Evolutionary conservation across 1,140 invertebrate genomes (phyloP), one percentile per base, ranked within the genome.

Genomic region (Acromyrmex echinatior): DNA sequence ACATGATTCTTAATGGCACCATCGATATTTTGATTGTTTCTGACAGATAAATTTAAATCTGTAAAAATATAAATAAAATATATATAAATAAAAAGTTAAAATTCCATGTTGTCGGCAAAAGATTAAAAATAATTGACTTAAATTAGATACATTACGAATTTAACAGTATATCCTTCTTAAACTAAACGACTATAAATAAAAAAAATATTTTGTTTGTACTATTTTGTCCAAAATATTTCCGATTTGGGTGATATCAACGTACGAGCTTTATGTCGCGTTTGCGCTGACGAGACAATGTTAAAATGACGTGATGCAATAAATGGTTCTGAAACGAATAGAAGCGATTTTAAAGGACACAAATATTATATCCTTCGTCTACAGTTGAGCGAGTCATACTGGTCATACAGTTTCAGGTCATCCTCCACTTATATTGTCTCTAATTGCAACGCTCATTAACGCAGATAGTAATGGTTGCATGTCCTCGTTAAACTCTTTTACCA

Each of bases 391-490:
- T 66, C 18, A 31, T 39, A 78, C 71, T 45, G 35, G 25, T 66
- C 14, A 31, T 39, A 78, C 58, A 51, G 28, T 81, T 88, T 87
- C 65, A 87, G 78, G 58, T 89, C 87, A 45, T 71, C 65, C 76
- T 76, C 87, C 63, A 62, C 53, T 86, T 73, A 77, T 65, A 81
- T 80, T 68, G 76, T 28, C 51, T 80, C 90, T 88, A 90, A 90
- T 90, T 86, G 86, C 78, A 60, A 25, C 63, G 35, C 58, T 90
- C 80, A 76, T 90, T 90, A 89, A 60, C 49, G 53, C 0, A 63
- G 18, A 62, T 51, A 21, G 49, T 62, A 49, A 63, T 49, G 80
- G 14, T 60, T 6, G 18, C 35, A 63, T 10, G 62, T 76, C 58
- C 78, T 87, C 74, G 76, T 87, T 90, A 79, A 71, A 87, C 60